Base-by-base conservation (phyloP, 2,888 invertebrate genomes). In the Sminthurides aquaticus region DNA sequence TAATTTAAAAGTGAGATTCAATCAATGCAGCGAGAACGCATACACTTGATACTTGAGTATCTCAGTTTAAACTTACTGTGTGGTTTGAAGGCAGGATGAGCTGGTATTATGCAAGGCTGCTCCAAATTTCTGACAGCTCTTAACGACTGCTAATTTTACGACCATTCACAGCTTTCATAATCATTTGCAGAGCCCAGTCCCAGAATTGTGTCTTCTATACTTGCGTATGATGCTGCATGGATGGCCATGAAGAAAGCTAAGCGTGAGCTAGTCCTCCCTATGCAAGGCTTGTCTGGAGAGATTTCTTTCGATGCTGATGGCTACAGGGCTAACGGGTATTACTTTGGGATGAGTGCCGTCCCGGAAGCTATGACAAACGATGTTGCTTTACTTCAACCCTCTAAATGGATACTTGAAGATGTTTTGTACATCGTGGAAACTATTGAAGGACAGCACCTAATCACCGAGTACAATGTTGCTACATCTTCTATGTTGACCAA, bases 331-430 rank as follows among this genome's bases (percentile, higher is more conserved):
- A 67, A 67, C 43, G 74, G 72, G 0, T 49, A 57, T 49, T 74
- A 64, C 34, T 64, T 71, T 52, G 74, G 74, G 1, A 58, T 71
- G 1, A 68, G 69, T 3, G 66, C 71, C 2, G 65, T 67, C 15
- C 68, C 71, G 0, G 62, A 62, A 25, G n/a, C 62, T 26, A 57
- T 62, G 2, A 56, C 49, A 15, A 57, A 64, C 11, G n/a, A 64
- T 2, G 64, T 60, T 1, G 24, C 62, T 3, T 67, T 74, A 1
- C 68, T 74, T 2, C 74, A 74, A 29, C 69, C 73, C 1, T 74
- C 74, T 1, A 66, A 65, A 0, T 74, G 72, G 72, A 71, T 74
- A n/a, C 57, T 74, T 20, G 72, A 74, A 63, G 72, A 74, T 56
- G 56, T 67, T 1, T 52, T 71, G 18, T 49, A 66, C 5, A 15